Percentiles rank a stretch among this genome's conserved stretches.
phyloP scores from a whole-genome alignment of 2,113 vertebrate genomes.

The Epinephelus moara region DNA sequence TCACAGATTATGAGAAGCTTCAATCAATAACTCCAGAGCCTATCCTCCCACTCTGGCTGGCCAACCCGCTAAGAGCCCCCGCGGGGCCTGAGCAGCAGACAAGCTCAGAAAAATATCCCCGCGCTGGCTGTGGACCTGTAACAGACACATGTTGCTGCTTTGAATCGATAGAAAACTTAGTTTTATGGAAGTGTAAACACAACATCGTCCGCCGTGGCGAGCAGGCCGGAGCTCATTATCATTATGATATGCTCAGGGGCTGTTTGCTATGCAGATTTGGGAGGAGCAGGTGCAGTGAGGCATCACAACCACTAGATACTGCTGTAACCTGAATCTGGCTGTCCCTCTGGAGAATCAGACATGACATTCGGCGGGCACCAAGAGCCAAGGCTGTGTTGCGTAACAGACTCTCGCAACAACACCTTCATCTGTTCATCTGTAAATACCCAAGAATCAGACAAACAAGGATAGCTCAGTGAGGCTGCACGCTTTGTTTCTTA shows the following conservation, averaged over 20 bases:
- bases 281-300: constrained; percentile 48
- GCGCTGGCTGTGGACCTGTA: constrained; percentile 6
- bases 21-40: constrained; percentile 68
- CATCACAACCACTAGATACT: constrained; percentile 68
- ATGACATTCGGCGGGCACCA: constrained; percentile 8
- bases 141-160: constrained; percentile 18
- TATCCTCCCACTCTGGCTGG: constrained; percentile 36
- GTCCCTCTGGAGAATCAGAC: constrained; percentile 23
- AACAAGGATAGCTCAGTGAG: background rate
- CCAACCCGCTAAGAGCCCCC: constrained; percentile 46
- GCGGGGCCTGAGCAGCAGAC: constrained; percentile 33
- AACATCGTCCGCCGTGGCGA: background rate
- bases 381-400: constrained; percentile 19
- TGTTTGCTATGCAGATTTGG: constrained; percentile 30
- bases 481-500: too few relatives aligned
- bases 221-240: background rate
- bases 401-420: constrained; percentile 14
- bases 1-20: constrained; percentile 74
- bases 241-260: background rate
- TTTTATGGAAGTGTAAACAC: constrained; percentile 27
- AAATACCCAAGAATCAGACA: constrained; percentile 33
- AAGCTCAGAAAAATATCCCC: constrained; percentile 4
- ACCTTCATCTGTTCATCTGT: constrained; percentile 38
- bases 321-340: constrained; percentile 66
- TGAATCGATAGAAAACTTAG: constrained; percentile 22